These are phyloP conservation scores for Listrodromus nycthemerus DNA, from an alignment of 2,888 invertebrate genomes.

Conservation along the genomic window DNA sequence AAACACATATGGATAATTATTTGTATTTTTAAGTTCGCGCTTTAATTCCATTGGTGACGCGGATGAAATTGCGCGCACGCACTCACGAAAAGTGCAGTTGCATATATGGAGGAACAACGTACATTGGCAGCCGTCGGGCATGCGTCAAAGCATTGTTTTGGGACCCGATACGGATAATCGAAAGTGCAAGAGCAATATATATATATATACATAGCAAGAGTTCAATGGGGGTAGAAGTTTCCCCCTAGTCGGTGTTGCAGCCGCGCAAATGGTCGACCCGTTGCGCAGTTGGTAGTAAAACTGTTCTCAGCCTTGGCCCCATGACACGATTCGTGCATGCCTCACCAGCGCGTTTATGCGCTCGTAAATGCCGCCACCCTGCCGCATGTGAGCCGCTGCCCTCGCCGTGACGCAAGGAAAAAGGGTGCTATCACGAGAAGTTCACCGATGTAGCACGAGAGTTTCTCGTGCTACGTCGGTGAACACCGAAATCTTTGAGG, in stretches of 20 bases:
- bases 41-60: background rate
- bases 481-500: background rate
- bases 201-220: background rate
- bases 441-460: conserved; percentile 44
- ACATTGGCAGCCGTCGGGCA: background rate
- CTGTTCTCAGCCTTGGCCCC: conserved; percentile 77
- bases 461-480: too few relatives aligned
- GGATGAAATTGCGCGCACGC: background rate
- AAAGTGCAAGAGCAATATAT: conserved; percentile 7
- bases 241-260: background rate
- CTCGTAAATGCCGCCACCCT: conserved; percentile 31
- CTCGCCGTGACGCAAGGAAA: background rate
- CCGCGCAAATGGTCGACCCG: conserved; percentile 41
- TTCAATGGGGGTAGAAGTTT: conserved; percentile 4
- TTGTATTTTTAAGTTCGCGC: background rate
- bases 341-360: conserved; percentile 60
- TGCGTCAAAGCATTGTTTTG: background rate
- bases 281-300: conserved; percentile 52
- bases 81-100: background rate
- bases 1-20: too few relatives aligned
- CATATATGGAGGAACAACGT: background rate
- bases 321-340: conserved; percentile 77
- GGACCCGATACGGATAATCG: conserved; percentile 2
- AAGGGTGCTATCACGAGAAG: conserved; percentile 26
- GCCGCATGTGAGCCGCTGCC: too few relatives aligned